phyloP scores from a whole-genome alignment of 2,797 vertebrate genomes.

The Hapalemur alaotrensis region DNA sequence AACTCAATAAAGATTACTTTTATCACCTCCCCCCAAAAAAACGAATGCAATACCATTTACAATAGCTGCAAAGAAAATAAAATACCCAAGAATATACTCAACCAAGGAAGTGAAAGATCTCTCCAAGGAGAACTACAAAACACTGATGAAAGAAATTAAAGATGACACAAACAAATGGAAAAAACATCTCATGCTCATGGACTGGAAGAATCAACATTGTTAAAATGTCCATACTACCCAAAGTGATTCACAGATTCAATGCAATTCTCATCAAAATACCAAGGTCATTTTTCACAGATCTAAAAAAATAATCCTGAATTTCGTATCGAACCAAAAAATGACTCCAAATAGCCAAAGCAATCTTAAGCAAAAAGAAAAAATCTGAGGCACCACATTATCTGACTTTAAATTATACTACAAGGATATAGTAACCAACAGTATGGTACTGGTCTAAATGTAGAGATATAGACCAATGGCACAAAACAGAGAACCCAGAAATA shows the following conservation, averaged over 20 bases:
- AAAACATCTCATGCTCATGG: not conserved
- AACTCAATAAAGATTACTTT: no score
- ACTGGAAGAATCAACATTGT: not conserved
- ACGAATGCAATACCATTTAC: not conserved
- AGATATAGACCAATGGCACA: not conserved
- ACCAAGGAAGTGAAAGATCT: not conserved
- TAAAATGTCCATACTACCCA: no score
- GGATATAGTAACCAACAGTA: not conserved
- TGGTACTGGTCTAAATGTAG: not conserved
- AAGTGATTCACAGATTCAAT: no score
- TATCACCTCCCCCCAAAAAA: no score
- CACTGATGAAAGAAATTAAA: not conserved
- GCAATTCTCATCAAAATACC: no score
- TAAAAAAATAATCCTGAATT: not conserved
- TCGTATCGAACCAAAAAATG: not conserved
- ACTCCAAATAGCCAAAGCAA: not conserved
- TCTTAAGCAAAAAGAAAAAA: not conserved
- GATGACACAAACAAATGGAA: not conserved
- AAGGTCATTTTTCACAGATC: not conserved
- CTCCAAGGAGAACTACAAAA: not conserved
- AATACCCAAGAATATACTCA: not conserved
- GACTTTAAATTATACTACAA: not conserved
- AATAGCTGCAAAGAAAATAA: not conserved
- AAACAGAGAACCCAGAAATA: not conserved
- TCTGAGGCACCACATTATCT: not conserved